Percentiles rank a stretch among this genome's conserved stretches.
Evolutionary conservation across 2,113 vertebrate genomes (phyloP).

Genomic region (Eublepharis macularius): DNA sequence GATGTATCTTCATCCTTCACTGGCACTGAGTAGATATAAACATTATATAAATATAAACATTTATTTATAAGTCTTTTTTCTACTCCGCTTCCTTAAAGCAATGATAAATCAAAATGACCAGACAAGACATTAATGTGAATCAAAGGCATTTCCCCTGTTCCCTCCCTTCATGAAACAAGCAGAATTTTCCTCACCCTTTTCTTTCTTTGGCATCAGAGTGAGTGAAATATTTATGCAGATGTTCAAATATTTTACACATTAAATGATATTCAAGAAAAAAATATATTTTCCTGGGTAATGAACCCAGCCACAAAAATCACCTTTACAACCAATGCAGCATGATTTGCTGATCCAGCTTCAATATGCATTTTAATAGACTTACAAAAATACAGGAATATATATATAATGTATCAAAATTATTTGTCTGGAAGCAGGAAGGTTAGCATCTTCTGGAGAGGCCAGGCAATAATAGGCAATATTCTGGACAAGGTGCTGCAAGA

Average conservation of each 20-base stretch:
- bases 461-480: constrained; percentile 2
- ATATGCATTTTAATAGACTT: constrained; percentile 40
- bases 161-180: not conserved
- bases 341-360: constrained; percentile 40
- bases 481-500: not conserved
- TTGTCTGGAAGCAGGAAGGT: constrained; percentile 33
- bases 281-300: not conserved
- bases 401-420: constrained; percentile 21
- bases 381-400: constrained; percentile 3
- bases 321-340: not conserved
- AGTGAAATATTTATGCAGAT: constrained; percentile 20
- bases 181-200: not conserved
- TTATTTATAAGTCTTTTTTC: constrained; percentile 32
- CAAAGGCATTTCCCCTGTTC: not conserved
- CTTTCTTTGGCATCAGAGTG: not conserved
- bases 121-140: constrained; percentile 15
- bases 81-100: constrained; percentile 6
- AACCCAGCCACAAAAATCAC: constrained; percentile 21
- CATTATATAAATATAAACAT: too few relatives aligned
- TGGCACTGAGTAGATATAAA: constrained; percentile 17
- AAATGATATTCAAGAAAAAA: constrained; percentile 41
- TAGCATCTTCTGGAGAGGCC: not conserved
- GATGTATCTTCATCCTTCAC: constrained; percentile 22
- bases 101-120: constrained; percentile 19
- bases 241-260: not conserved